A percentile compares a stretch with the other conserved stretches of the same genome.
Evolutionary conservation across 1,140 invertebrate genomes (phyloP).

Genomic region (Cydia fagiglandana): DNA sequence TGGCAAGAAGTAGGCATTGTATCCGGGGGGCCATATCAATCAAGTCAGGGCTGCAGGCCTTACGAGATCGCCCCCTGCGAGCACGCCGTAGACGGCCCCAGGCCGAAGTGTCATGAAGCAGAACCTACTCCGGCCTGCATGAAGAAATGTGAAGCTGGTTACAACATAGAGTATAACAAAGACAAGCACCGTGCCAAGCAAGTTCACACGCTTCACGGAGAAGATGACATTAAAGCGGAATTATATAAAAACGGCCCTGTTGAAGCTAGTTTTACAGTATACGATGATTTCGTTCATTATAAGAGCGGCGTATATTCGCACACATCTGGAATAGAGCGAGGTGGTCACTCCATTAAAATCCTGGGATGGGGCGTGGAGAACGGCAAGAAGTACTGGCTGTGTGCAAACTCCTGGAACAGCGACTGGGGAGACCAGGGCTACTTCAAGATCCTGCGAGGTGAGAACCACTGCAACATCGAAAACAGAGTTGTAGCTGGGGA

Average conservation of each 20-base stretch:
- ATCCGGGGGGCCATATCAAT: constrained; percentile 87
- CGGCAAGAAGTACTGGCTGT: constrained; percentile 88
- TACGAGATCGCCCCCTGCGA: constrained; percentile 91
- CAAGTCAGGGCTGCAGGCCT: constrained; percentile 87
- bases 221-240: constrained; percentile 86
- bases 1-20: constrained; percentile 87
- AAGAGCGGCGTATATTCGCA: constrained; percentile 67
- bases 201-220: constrained; percentile 83
- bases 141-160: constrained; percentile 84
- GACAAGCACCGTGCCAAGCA: constrained; percentile 87
- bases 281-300: constrained; percentile 90
- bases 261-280: constrained; percentile 92
- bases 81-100: constrained; percentile 74
- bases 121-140: constrained; percentile 86
- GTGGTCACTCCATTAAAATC: constrained; percentile 85
- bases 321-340: constrained; percentile 83
- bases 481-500: constrained; percentile 84
- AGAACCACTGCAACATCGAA: constrained; percentile 92
- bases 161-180: constrained; percentile 83
- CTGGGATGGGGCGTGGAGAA: constrained; percentile 85
- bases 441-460: constrained; percentile 90
- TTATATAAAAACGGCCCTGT: constrained; percentile 92
- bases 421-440: constrained; percentile 90
- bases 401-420: constrained; percentile 76
- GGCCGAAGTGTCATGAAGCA: constrained; percentile 27